Base-by-base conservation (phyloP, 2,888 invertebrate species). In the Lypha dubia region DNA sequence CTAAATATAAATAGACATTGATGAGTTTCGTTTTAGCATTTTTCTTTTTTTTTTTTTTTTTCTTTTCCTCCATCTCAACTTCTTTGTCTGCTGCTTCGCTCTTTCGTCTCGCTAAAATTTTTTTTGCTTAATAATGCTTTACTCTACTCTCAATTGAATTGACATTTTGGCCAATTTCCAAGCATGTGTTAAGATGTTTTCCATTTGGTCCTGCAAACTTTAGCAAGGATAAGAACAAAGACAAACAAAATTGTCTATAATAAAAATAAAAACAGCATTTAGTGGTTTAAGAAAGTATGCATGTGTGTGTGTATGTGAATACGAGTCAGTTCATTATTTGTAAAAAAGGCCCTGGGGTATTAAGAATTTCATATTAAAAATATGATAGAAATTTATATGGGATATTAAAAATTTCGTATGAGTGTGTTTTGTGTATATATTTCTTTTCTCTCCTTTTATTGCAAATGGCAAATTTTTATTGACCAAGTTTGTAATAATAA, bases 111-210 rank as follows among this genome's bases (percentile, higher is more conserved):
- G 8, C 17, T 46, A 17, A n/a, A n/a, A n/a, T n/a, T n/a, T 67
- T 13, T 56, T 65, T 79, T 71, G 63, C 35, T 63, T 35, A 56
- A 71, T 79, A 79, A 62, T 63, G 71, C 56, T 71, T 15, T 71
- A 46, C 70, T 62, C 46, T 49, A 63, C 60, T 65, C 84, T 82
- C 86, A 87, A 88, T 87, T 88, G 88, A 89, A 91, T 89, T 90
- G 91, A 89, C 89, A 89, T 90, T 88, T 91, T 91, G 92, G 91
- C 90, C 87, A 87, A 79, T 87, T 88, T 90, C 91, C 91, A 91
- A 89, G 86, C 85, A 84, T 86, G 86, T 88, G 88, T 83, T 84
- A 81, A 81, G 81, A 81, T 77, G 63, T 81, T 76, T 71, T 73
- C 51, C 71, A 71, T 68, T 74, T 74, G 56, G 75, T 71, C 73